phyloP scores from a whole-genome alignment of 2,113 vertebrate species.

The Thomomys bottae region DNA sequence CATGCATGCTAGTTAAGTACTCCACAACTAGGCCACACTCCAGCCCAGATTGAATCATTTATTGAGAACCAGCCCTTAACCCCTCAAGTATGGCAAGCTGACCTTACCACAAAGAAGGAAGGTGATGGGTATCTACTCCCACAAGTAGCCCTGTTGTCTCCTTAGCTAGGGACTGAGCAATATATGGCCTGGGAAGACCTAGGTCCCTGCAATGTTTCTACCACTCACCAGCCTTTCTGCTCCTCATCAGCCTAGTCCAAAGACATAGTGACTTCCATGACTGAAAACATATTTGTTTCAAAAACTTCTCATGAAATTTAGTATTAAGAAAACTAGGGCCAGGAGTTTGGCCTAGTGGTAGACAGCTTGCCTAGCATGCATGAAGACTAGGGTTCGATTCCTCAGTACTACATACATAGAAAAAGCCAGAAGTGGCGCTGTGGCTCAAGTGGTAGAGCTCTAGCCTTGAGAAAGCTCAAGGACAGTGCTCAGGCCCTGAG shows the following conservation, averaged over 20 bases:
- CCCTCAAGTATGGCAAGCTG: background rate
- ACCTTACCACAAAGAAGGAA: background rate
- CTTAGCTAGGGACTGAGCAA: background rate
- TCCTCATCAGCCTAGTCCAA: background rate
- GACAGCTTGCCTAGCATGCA: too few species aligned
- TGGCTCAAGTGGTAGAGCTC: too few species aligned
- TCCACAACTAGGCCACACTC: too few species aligned
- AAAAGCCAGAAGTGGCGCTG: too few species aligned
- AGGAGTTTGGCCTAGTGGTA: too few species aligned
- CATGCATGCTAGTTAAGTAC: too few species aligned
- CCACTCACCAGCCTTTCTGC: background rate
- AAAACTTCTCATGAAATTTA: conserved; percentile 15
- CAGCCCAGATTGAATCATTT: background rate
- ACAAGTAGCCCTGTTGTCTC: background rate
- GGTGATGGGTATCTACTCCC: background rate
- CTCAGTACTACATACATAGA: too few species aligned
- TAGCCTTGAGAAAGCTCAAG: too few species aligned
- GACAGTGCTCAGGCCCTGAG: too few species aligned
- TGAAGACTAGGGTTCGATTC: too few species aligned
- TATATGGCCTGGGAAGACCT: background rate
- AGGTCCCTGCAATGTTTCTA: background rate
- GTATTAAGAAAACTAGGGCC: background rate
- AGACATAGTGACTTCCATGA: background rate
- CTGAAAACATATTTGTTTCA: background rate
- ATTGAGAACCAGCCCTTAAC: background rate